These are phyloP conservation scores for Sinocyclocheilus maitianheensis DNA, from an alignment of 2,113 vertebrate species.

Conservation along the genomic window DNA sequence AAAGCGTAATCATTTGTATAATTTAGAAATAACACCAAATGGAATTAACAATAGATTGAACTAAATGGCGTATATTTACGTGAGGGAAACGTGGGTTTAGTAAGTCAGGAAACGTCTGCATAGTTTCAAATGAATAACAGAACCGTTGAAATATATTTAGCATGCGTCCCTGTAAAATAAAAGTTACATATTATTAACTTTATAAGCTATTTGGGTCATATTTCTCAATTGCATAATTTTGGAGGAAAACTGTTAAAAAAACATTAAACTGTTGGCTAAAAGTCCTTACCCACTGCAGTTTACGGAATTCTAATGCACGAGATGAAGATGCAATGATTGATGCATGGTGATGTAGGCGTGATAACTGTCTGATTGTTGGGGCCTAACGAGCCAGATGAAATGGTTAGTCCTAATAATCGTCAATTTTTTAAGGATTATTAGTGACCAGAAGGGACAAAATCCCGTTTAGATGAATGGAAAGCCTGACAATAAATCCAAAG, in stretches of 20 bases:
- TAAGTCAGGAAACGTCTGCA: not conserved
- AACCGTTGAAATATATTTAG: not conserved
- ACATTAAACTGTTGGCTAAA: not conserved
- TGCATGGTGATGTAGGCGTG: not conserved
- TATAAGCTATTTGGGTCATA: not conserved
- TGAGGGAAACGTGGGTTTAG: conserved; percentile 5
- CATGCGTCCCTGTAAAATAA: not conserved
- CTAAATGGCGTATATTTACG: conserved; percentile 1
- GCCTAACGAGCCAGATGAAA: conserved; percentile 5
- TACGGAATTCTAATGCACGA: not conserved
- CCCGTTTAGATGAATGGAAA: conserved; percentile 19
- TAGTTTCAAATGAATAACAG: not conserved
- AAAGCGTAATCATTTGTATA: not conserved
- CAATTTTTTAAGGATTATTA: not conserved
- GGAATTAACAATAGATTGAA: not conserved
- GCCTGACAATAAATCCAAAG: not conserved
- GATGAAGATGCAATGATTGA: not conserved
- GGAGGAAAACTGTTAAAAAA: not conserved
- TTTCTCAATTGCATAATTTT: not conserved
- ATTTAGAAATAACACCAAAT: not conserved
- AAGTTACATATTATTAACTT: not conserved
- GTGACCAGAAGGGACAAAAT: not conserved
- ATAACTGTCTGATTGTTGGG: conserved; percentile 29
- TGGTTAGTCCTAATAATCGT: not conserved
- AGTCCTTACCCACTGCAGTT: not conserved